Percentiles rank a stretch among this genome's conserved stretches.
Conservation (phyloP, 2,113 vertebrate species). For the Hylia prasina region DNA sequence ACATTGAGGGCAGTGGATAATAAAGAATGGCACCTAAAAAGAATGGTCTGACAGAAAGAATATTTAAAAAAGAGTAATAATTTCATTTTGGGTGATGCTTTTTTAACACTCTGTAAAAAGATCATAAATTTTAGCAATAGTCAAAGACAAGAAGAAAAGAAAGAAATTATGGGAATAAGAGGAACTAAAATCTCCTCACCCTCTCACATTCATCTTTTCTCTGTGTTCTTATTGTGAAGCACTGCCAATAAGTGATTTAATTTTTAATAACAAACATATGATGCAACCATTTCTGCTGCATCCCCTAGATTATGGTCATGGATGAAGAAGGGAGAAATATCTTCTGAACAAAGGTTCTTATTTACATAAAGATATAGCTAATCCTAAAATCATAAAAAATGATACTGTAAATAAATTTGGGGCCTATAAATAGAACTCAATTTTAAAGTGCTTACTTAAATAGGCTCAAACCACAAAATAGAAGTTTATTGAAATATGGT, state of each 20-base stretch:
- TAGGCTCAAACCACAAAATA: slow-evolving; percentile 48
- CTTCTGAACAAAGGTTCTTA: background rate
- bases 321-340: slow-evolving; percentile 20
- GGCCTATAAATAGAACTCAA: slow-evolving; percentile 52
- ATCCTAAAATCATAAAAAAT: slow-evolving; percentile 30
- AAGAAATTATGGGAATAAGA: background rate
- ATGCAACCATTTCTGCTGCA: background rate
- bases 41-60: background rate
- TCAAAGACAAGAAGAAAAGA: background rate
- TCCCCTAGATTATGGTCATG: background rate
- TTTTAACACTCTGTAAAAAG: background rate
- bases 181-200: background rate
- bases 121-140: background rate
- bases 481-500: slow-evolving; percentile 34
- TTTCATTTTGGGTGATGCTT: background rate
- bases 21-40: background rate
- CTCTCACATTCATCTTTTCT: background rate
- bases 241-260: slow-evolving; percentile 1
- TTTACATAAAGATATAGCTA: slow-evolving; percentile 26
- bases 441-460: slow-evolving; percentile 59
- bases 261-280: slow-evolving; percentile 36
- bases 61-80: background rate
- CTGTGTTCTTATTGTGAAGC: background rate
- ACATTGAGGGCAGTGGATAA: background rate
- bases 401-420: slow-evolving; percentile 39